Percentiles rank a stretch among this genome's conserved stretches.
Conservation (phyloP, 2,797 vertebrate species). For the Rhinatrema bivittatum region DNA sequence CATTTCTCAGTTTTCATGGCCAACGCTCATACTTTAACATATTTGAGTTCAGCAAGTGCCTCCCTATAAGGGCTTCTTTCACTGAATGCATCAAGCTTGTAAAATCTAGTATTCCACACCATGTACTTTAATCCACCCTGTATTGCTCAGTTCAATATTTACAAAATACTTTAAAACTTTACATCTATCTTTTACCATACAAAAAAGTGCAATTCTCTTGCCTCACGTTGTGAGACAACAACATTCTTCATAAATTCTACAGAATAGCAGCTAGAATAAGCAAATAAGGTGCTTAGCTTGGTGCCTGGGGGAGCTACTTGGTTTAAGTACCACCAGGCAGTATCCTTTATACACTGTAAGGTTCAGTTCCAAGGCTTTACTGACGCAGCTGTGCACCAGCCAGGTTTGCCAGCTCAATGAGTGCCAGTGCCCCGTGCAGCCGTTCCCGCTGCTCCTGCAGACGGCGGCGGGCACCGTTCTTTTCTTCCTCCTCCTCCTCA, state of each 20-base stretch:
- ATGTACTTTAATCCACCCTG: slow-evolving; percentile 57
- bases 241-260: slow-evolving; percentile 98
- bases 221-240: slow-evolving; percentile 58
- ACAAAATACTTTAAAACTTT: slow-evolving; percentile 75
- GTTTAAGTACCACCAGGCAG: slow-evolving; percentile 47
- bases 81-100: slow-evolving; percentile 78
- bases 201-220: slow-evolving; percentile 81
- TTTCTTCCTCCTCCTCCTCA: slow-evolving; percentile 70
- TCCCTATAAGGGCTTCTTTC: slow-evolving; percentile 54
- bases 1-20: no score
- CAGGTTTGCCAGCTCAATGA: slow-evolving; percentile 95
- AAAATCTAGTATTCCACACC: slow-evolving; percentile 62
- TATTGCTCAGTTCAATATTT: slow-evolving; percentile 68
- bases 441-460: slow-evolving; percentile 87
- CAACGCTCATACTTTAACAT: no score
- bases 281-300: slow-evolving; percentile 99
- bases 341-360: slow-evolving; percentile 34
- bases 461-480: slow-evolving; percentile 65
- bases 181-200: slow-evolving; percentile 66
- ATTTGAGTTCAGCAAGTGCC: slow-evolving; percentile 52
- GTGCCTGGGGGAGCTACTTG: slow-evolving; percentile 52
- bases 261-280: slow-evolving; percentile 94
- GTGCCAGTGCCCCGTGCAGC: slow-evolving; percentile 86
- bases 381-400: slow-evolving; percentile 69
- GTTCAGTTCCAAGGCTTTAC: slow-evolving; percentile 36